Base-by-base conservation (phyloP, 2,113 vertebrate species). In the Brachyhypopomus occidentalis region DNA sequence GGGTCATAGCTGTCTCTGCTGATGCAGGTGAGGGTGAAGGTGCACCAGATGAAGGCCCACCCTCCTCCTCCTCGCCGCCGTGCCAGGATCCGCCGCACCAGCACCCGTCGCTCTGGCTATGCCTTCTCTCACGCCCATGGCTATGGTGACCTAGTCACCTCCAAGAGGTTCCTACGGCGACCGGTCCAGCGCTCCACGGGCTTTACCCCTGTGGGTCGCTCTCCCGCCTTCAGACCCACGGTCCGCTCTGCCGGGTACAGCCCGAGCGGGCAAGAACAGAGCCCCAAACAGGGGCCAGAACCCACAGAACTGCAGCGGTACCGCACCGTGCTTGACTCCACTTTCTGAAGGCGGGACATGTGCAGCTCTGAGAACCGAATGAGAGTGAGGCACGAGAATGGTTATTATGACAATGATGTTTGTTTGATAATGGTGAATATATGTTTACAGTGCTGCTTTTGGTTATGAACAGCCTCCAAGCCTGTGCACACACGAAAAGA, bases 121-220 rank as follows among this genome's bases (percentile, higher is more conserved):
- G 97, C 98, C 27, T 99, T 99, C 92, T 96, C 97, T 2, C 98
- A 99, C 55, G 89, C 94, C 0, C 92, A 95, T 0, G 98, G 97
- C 83, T 98, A 98, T 0, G 97, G 97, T 1, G 94, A 95, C 30
- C 95, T 98, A 83, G 96, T 98, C 82, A 98, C 94, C 19, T 98
- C 97, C 0, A 93, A 95, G 0, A 93, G 93, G 23, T 97, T 94
- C 83, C 89, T 96, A 88, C 89, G 93, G 16, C 89, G 91, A 0
- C 88, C 89, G 0, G 88, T 89, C 1, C n/a, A 77, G 0, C 81
- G 79, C 0, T 30, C 92, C 3, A 76, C 88, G 0, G 88, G 86
- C 1, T 88, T 93, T 19, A 8, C 81, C 41, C 70, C 87, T 17
- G 30, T 77, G 0, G 91, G 89, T 0, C 91, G 91, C 34, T 8